A percentile compares a stretch with the other conserved stretches of the same genome.
phyloP scores from a whole-genome alignment of 2,888 invertebrate species.

The Labia minor region DNA sequence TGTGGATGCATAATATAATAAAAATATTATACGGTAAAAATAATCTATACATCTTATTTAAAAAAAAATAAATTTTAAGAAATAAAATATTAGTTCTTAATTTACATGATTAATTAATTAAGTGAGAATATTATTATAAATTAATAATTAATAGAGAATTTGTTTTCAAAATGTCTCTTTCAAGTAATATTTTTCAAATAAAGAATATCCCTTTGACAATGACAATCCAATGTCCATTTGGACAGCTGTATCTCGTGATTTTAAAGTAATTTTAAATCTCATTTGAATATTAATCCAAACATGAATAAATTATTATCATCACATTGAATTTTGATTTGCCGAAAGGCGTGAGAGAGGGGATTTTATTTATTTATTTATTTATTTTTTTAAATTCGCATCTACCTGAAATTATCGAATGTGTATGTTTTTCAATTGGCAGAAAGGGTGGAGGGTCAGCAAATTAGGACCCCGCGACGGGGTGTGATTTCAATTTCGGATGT shows the following conservation, averaged over 20 bases:
- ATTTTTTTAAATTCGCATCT: neutral
- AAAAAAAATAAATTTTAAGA: too few relatives aligned
- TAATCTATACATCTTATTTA: too few relatives aligned
- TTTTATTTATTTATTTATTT: too few relatives aligned
- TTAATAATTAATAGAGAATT: too few relatives aligned
- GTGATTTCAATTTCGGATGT: slow-evolving; percentile 8
- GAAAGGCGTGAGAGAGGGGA: neutral
- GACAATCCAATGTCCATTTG: neutral
- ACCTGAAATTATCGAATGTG: slow-evolving; percentile 8
- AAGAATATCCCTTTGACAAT: neutral
- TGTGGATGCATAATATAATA: too few relatives aligned
- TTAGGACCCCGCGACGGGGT: neutral
- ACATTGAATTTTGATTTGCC: slow-evolving; percentile 13
- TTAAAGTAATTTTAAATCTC: neutral
- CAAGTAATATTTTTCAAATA: too few relatives aligned
- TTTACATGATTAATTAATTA: too few relatives aligned
- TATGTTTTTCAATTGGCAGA: slow-evolving; percentile 1
- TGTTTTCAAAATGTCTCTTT: too few relatives aligned
- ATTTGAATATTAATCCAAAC: slow-evolving; percentile 13
- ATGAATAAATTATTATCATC: slow-evolving; percentile 13
- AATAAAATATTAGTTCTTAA: too few relatives aligned
- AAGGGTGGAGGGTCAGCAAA: neutral
- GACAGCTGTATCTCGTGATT: neutral
- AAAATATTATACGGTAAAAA: too few relatives aligned
- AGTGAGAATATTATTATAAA: too few relatives aligned